Evolutionary conservation across 1,140 invertebrate species (phyloP).

Genomic region (Phenacoccus solenopsis): DNA sequence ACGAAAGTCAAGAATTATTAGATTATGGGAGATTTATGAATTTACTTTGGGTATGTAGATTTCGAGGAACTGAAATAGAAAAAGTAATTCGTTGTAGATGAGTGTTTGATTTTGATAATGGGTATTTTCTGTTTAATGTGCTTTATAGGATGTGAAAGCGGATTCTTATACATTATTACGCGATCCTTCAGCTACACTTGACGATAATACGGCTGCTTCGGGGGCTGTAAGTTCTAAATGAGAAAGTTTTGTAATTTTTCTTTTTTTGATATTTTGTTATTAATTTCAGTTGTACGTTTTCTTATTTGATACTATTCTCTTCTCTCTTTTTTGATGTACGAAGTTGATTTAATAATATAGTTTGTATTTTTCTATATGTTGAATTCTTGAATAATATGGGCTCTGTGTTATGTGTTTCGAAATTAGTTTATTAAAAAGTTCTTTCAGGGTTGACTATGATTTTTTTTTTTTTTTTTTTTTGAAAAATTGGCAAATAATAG

Average conservation of each 20-base stretch:
- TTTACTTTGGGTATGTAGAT: background rate
- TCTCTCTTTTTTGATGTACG: background rate
- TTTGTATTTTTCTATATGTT: background rate
- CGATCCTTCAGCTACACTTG: background rate
- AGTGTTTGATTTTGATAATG: too few relatives aligned
- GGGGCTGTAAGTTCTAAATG: background rate
- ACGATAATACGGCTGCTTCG: background rate
- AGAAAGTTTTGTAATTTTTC: background rate
- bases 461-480: too few relatives aligned
- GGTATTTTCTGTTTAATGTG: too few relatives aligned
- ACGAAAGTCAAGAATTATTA: background rate
- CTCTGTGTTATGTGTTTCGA: too few relatives aligned
- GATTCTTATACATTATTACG: background rate
- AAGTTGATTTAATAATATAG: background rate
- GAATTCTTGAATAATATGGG: too few relatives aligned
- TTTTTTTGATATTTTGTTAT: too few relatives aligned
- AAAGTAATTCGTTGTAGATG: too few relatives aligned
- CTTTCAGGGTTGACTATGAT: too few relatives aligned
- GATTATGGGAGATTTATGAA: background rate
- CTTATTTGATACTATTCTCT: background rate
- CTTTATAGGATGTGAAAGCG: background rate
- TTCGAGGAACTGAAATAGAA: too few relatives aligned
- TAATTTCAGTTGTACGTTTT: background rate
- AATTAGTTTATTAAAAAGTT: too few relatives aligned
- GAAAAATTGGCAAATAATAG: too few relatives aligned